phyloP scores from a whole-genome alignment of 2,113 vertebrate genomes.

The Antechinus stuartii region DNA sequence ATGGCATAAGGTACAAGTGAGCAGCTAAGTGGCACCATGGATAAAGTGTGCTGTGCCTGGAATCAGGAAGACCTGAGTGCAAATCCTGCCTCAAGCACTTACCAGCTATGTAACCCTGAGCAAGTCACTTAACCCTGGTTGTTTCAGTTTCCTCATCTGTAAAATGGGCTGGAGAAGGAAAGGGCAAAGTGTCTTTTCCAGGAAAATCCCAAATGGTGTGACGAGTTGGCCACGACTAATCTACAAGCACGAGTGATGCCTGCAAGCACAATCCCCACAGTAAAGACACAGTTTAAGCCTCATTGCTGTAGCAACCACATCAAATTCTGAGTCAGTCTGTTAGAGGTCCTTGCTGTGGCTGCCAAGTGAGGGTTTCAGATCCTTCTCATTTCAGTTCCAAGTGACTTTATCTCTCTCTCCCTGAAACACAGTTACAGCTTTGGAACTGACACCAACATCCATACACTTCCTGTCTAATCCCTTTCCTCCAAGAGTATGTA shows the following conservation, averaged over 20 bases:
- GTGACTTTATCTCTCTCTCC: not conserved
- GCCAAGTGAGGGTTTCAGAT: not conserved
- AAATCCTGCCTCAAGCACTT: not conserved
- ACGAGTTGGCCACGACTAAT: not conserved
- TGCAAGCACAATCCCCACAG: not conserved
- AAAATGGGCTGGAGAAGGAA: not conserved
- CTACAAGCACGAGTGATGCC: not conserved
- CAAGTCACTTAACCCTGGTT: not conserved
- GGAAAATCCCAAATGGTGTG: not conserved
- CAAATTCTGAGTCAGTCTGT: not conserved
- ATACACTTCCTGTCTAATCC: not conserved
- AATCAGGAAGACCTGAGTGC: not conserved
- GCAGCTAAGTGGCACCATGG: not conserved
- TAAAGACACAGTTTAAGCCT: not conserved
- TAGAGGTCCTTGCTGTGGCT: not conserved
- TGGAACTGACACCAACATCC: not conserved
- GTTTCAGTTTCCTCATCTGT: not conserved
- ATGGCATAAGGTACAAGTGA: not conserved
- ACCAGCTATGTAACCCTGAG: not conserved
- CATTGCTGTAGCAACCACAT: not conserved
- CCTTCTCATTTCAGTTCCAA: not conserved
- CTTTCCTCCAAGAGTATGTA: not conserved
- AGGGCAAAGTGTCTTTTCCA: not conserved
- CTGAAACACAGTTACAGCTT: not conserved
- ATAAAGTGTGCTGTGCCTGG: not conserved